Base-by-base conservation (phyloP, 53 echinoderm and acorn worm genomes). In the Apostichopus leukothele region DNA sequence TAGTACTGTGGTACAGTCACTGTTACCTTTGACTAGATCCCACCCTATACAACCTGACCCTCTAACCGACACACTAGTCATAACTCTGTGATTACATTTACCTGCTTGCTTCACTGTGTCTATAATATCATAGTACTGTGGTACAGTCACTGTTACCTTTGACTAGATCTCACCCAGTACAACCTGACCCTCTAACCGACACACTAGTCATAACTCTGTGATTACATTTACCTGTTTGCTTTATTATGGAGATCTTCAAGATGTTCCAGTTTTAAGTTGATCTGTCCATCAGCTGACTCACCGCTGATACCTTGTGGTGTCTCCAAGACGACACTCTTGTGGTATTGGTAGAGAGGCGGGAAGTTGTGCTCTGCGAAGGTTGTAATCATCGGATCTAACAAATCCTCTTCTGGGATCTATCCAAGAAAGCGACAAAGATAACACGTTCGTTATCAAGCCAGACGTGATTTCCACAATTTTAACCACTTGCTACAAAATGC, bases 161-260 rank as follows among this genome's bases (percentile, higher is more conserved):
- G 27, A 27, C 39, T 39, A 39, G 39, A 39, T 39, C 39, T 3
- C 3, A 39, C 3, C 39, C 39, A 3, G 39, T 3, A 22, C 75
- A 22, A 22, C 14, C 21, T 10, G 57, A 9, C 57, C 10, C 10
- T 9, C 57, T 57, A 57, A 57, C 10, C 10, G 3, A 57, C 10
- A 57, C 10, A 10, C 10, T 57, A 57, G 8, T 57, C 10, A 9
- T 39, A 3, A 39, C 7, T 57, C 57, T 57, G 57, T 7, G 57
- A 57, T 57, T 23, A 16, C n/a, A 79, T 80, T 66, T 14, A 97
- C 97, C 97, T 94, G 90, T 90, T 95, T 3, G 97, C 97, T 55
- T 86, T 91, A 18, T 86, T 79, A 76, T 95, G 86, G 61, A 97
- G 94, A 23, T 91, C 84, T 60, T 91, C 93, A 6, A 97, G 81